A percentile compares a stretch with the other conserved stretches of the same genome.
These are phyloP conservation scores for Spheniscus humboldti DNA, from an alignment of 2,797 vertebrate genomes.

Conservation along the genomic window DNA sequence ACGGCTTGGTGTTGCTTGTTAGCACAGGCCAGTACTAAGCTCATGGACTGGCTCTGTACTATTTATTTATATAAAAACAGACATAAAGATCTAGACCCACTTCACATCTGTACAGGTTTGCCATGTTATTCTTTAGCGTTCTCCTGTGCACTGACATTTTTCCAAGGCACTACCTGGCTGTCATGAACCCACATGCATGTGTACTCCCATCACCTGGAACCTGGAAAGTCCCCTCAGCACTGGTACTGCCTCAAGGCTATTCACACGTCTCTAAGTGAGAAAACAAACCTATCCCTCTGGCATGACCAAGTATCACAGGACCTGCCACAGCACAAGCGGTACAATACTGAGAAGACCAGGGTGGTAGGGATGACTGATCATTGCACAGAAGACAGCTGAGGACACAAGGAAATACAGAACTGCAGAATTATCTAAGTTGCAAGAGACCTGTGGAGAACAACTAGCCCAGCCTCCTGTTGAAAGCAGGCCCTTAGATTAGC, in stretches of 20 bases:
- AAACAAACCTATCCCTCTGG: background rate
- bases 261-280: background rate
- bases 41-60: background rate
- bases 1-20: background rate
- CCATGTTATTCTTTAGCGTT: background rate
- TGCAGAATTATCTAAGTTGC: background rate
- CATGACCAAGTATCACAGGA: background rate
- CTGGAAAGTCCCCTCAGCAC: background rate
- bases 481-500: background rate
- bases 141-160: background rate
- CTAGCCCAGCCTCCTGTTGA: background rate
- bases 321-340: background rate
- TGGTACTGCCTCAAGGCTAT: background rate
- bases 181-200: background rate
- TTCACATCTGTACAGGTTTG: background rate
- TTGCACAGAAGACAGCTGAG: background rate
- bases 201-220: background rate
- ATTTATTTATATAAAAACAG: background rate
- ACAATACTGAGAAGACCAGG: background rate
- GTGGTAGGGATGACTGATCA: background rate
- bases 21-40: background rate
- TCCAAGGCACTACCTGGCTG: background rate
- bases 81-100: background rate
- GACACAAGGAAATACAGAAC: background rate
- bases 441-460: background rate